phyloP scores from a whole-genome alignment of 2,888 invertebrate species.

The Phyllotreta striolata region DNA sequence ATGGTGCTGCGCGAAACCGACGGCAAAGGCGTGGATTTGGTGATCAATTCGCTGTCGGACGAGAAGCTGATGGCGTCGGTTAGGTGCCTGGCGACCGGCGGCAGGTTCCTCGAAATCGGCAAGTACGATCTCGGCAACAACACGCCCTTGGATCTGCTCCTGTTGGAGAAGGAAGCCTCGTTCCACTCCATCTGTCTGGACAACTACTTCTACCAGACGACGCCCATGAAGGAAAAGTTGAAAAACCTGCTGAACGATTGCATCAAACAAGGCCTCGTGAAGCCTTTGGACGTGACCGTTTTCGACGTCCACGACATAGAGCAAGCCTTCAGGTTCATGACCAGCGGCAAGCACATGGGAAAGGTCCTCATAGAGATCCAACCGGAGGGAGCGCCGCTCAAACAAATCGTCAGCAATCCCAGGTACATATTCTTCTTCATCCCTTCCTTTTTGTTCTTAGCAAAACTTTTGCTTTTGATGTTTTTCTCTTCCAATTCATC shows the following conservation, averaged over 20 bases:
- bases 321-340: constrained; percentile 73
- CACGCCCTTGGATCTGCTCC: constrained; percentile 69
- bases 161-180: constrained; percentile 74
- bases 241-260: not conserved
- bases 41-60: constrained; percentile 89
- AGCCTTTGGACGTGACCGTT: constrained; percentile 26
- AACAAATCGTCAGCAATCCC: not conserved
- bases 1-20: constrained; percentile 81
- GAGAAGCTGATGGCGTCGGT: constrained; percentile 82
- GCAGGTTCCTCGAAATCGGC: constrained; percentile 85
- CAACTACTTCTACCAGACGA: constrained; percentile 6
- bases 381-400: constrained; percentile 26
- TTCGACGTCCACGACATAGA: constrained; percentile 65
- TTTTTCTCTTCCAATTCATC: too few relatives aligned
- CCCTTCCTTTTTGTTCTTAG: too few relatives aligned
- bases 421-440: not conserved
- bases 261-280: constrained; percentile 34
- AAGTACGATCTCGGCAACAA: constrained; percentile 80
- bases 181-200: constrained; percentile 83
- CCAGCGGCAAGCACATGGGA: constrained; percentile 80
- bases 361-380: constrained; percentile 66
- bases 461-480: too few relatives aligned
- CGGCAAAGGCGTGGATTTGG: constrained; percentile 88
- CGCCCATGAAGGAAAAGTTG: not conserved
- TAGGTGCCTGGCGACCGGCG: constrained; percentile 66